A percentile compares a stretch with the other conserved stretches of the same genome.
These are phyloP conservation scores for Colinus virginianus DNA, from an alignment of 2,113 vertebrate species.

Conservation along the genomic window DNA sequence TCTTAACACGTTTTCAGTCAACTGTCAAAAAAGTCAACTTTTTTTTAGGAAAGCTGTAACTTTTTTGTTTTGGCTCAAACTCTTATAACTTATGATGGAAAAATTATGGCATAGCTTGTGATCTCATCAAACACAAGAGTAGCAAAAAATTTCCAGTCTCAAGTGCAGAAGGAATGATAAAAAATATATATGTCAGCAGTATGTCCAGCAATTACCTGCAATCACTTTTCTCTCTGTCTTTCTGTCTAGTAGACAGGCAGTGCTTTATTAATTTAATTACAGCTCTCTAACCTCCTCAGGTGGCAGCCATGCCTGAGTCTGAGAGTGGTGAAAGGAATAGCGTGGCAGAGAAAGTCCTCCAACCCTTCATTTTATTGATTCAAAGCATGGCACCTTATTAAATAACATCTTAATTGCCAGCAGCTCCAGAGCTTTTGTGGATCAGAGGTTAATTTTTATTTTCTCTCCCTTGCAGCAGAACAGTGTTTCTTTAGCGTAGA, in stretches of 20 bases:
- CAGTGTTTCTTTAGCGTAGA: neutral
- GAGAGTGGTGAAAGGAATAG: neutral
- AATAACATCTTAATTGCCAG: conserved; percentile 54
- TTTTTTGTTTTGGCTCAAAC: neutral
- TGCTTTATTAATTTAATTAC: conserved; percentile 59
- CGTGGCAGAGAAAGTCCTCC: neutral
- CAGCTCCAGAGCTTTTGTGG: neutral
- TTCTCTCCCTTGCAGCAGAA: conserved; percentile 14
- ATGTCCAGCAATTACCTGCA: neutral
- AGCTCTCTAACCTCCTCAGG: conserved; percentile 19
- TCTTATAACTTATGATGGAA: neutral
- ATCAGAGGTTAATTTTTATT: conserved; percentile 56
- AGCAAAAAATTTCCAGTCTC: neutral
- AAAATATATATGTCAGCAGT: neutral
- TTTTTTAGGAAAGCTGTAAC: neutral
- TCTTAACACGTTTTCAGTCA: neutral
- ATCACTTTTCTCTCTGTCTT: neutral
- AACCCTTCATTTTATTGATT: conserved; percentile 39
- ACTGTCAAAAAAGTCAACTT: neutral
- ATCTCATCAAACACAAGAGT: neutral
- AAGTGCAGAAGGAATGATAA: neutral
- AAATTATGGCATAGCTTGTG: neutral
- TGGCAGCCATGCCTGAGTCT: neutral
- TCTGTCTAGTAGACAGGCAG: neutral
- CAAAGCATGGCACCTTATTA: conserved; percentile 34